Evolutionary conservation across 2,797 vertebrate species (phyloP).

Genomic region (Peromyscus attwateri): DNA sequence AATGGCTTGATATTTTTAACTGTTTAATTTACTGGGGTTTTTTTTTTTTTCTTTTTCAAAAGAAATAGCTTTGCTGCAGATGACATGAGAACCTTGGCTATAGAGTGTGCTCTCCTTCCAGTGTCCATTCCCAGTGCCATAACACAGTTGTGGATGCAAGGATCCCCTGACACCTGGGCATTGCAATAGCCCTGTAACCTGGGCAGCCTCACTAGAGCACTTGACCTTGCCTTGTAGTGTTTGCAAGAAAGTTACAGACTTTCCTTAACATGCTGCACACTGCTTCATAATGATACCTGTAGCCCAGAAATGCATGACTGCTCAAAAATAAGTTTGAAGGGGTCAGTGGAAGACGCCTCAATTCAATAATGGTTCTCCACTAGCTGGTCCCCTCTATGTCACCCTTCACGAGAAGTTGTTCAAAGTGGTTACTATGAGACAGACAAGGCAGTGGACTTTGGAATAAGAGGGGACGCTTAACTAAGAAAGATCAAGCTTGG

Average conservation of each 20-base stretch:
- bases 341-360: background rate
- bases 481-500: fast-evolving
- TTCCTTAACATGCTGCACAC: background rate
- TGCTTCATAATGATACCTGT: background rate
- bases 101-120: background rate
- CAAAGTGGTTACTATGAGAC: background rate
- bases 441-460: background rate
- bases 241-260: background rate
- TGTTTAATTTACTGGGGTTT: background rate
- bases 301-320: background rate
- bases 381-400: background rate
- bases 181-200: background rate
- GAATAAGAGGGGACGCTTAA: background rate
- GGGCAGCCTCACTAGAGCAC: background rate
- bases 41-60: background rate
- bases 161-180: background rate
- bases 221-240: background rate
- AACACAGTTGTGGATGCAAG: background rate
- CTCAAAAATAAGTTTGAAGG: background rate
- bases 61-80: background rate
- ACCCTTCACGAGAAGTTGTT: background rate
- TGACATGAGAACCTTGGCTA: background rate
- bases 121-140: background rate
- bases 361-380: background rate
- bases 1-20: background rate